phyloP scores from a whole-genome alignment of 2,888 invertebrate genomes.

The Synanthedon myopaeformis region DNA sequence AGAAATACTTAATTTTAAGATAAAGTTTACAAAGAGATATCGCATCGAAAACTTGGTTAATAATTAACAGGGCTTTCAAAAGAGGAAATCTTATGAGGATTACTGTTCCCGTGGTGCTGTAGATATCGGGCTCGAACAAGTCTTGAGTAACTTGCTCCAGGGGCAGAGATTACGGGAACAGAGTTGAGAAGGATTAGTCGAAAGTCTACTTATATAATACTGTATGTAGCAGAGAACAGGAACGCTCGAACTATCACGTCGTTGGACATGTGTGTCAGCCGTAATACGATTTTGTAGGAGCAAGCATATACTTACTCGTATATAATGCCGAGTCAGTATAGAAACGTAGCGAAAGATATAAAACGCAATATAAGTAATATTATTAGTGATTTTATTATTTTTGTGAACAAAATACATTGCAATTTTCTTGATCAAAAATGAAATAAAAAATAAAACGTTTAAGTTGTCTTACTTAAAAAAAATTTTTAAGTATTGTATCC shows the following conservation, averaged over 20 bases:
- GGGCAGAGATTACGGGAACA: conserved; percentile 40
- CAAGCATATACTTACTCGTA: background rate
- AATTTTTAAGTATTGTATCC: no score
- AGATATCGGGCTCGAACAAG: conserved; percentile 35
- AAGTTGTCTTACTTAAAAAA: no score
- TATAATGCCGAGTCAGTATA: no score
- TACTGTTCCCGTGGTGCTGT: conserved; percentile 22
- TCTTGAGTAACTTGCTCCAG: conserved; percentile 29
- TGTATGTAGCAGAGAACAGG: background rate
- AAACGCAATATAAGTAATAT: no score
- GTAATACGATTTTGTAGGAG: background rate
- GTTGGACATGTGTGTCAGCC: background rate
- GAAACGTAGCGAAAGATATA: no score
- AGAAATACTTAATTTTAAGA: background rate
- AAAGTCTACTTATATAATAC: conserved; percentile 15
- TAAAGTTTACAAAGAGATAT: background rate
- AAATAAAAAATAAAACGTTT: no score
- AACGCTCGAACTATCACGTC: background rate
- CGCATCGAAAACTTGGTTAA: conserved; percentile 9
- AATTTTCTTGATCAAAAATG: no score
- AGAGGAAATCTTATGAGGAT: conserved; percentile 38
- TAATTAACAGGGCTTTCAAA: conserved; percentile 36
- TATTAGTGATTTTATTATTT: no score
- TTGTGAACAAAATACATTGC: no score
- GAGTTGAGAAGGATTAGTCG: conserved; percentile 37